Conservation (phyloP, 2,113 vertebrate genomes). For the Megaceryle torquata region DNA sequence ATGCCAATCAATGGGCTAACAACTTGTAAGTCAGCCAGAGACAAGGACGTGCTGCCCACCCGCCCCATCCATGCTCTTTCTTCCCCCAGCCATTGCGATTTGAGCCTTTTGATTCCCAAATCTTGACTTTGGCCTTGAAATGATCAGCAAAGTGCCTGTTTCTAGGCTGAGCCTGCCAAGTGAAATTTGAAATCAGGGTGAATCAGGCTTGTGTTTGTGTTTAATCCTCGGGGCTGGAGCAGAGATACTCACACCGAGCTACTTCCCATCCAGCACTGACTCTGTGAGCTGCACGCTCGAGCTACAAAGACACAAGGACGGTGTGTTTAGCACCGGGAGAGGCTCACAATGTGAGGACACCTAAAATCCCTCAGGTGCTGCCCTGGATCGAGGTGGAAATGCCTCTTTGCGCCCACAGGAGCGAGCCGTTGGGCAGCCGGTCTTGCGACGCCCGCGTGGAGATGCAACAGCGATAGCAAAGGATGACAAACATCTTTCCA, state of each 20-base stretch:
- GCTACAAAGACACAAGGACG: slow-evolving; percentile 71
- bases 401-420: background rate
- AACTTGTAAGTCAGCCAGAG: accelerated
- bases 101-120: background rate
- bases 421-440: accelerated
- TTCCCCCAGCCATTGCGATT: accelerated
- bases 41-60: background rate
- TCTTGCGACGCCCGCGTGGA: accelerated
- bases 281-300: slow-evolving; percentile 76
- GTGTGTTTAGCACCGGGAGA: background rate
- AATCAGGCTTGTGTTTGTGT: background rate
- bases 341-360: background rate
- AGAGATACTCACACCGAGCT: slow-evolving; percentile 74
- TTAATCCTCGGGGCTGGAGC: background rate
- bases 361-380: background rate
- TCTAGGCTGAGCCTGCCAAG: background rate
- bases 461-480: background rate
- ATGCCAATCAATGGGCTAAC: background rate
- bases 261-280: slow-evolving; percentile 65
- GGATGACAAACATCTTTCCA: background rate
- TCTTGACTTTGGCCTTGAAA: background rate
- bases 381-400: background rate
- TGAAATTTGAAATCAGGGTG: background rate
- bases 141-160: background rate
- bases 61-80: background rate